Evolutionary conservation across 2,888 invertebrate genomes (phyloP).

Genomic region (Baronia brevicornis): DNA sequence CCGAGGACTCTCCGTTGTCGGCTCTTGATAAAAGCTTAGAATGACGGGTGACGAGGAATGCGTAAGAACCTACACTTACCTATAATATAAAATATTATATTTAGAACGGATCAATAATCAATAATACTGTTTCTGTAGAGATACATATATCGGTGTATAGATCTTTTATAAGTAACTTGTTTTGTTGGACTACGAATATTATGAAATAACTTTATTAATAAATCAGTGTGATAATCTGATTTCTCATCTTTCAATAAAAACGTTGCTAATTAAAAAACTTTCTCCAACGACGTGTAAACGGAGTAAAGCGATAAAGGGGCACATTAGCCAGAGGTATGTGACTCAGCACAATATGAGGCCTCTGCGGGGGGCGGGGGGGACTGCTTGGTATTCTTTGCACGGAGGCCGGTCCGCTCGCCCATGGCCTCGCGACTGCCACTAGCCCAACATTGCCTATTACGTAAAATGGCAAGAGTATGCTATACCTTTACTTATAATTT

Average conservation of each 20-base stretch:
- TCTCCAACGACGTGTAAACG: slow-evolving; percentile 31
- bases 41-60: too few relatives aligned
- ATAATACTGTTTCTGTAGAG: too few relatives aligned
- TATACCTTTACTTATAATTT: not conserved
- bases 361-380: slow-evolving; percentile 27
- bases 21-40: too few relatives aligned
- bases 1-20: too few relatives aligned
- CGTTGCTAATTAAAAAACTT: slow-evolving; percentile 28
- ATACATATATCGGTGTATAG: too few relatives aligned
- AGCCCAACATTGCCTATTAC: slow-evolving; percentile 21
- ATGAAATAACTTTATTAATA: not conserved
- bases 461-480: slow-evolving; percentile 9
- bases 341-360: slow-evolving; percentile 62
- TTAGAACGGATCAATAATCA: too few relatives aligned
- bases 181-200: not conserved
- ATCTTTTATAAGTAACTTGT: too few relatives aligned
- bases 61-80: too few relatives aligned
- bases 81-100: too few relatives aligned
- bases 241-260: slow-evolving; percentile 3
- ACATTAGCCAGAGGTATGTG: slow-evolving; percentile 50
- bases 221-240: slow-evolving; percentile 1
- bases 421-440: slow-evolving; percentile 35
- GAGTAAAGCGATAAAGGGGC: slow-evolving; percentile 41
- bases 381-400: slow-evolving; percentile 58
- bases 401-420: slow-evolving; percentile 33